Evolutionary conservation across 2,888 invertebrate genomes (phyloP).

Genomic region (Eupeodes luniger): DNA sequence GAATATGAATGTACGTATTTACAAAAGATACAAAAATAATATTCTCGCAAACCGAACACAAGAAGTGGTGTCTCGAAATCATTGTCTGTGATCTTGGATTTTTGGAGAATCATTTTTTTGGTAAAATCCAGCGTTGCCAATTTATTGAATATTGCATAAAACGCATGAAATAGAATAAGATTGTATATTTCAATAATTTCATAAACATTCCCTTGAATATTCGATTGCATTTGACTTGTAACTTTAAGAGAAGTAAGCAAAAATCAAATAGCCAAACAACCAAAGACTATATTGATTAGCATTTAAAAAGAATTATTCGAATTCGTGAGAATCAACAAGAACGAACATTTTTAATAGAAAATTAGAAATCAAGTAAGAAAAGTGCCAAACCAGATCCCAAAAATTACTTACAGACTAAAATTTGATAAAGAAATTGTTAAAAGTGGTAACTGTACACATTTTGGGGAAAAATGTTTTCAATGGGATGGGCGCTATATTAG

Average conservation of each 20-base stretch:
- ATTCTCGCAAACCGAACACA: slow-evolving; percentile 15
- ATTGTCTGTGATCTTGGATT: slow-evolving; percentile 69
- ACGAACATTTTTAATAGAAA: not conserved
- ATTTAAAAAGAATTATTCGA: not conserved
- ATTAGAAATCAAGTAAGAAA: too few relatives aligned
- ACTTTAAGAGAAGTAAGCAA: not conserved
- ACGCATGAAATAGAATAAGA: too few relatives aligned
- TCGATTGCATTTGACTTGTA: too few relatives aligned
- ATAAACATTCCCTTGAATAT: too few relatives aligned
- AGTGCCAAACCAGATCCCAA: too few relatives aligned
- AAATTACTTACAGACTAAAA: too few relatives aligned
- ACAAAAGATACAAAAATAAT: slow-evolving; percentile 61
- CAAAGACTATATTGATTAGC: not conserved
- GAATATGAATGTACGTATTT: slow-evolving; percentile 3
- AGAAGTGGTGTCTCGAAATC: slow-evolving; percentile 48
- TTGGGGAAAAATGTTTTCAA: too few relatives aligned
- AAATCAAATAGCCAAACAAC: not conserved
- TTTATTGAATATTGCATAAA: not conserved
- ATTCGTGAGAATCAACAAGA: slow-evolving; percentile 8
- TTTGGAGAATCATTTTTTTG: slow-evolving; percentile 36
- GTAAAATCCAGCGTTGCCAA: slow-evolving; percentile 8
- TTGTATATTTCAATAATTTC: too few relatives aligned
- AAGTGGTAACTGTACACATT: too few relatives aligned
- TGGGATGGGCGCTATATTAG: too few relatives aligned
- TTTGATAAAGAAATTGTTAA: too few relatives aligned